Evolutionary conservation across 2,888 invertebrate genomes (phyloP).

Genomic region (Synanthedon vespiformis): DNA sequence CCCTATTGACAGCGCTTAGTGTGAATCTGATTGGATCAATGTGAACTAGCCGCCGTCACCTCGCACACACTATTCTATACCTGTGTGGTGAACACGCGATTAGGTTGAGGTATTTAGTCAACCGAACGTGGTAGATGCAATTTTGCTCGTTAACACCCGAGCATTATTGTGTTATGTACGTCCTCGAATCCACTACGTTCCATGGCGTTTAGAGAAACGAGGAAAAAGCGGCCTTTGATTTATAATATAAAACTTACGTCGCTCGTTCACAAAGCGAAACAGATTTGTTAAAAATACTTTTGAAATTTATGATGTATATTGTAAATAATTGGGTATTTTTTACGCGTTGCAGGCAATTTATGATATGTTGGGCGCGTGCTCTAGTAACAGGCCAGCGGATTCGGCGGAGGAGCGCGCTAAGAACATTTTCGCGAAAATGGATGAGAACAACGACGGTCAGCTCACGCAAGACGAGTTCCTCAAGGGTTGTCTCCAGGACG

Average conservation of each 20-base stretch:
- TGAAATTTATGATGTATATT: not conserved
- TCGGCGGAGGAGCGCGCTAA: slow-evolving; percentile 98
- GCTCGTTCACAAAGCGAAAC: not conserved
- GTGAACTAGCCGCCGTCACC: not conserved
- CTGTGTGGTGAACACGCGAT: not conserved
- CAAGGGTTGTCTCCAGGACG: slow-evolving; percentile 96
- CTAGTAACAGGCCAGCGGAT: slow-evolving; percentile 93
- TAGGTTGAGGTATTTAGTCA: not conserved
- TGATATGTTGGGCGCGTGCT: slow-evolving; percentile 98
- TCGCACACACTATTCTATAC: too few relatives aligned
- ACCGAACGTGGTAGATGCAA: not conserved
- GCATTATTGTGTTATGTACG: not conserved
- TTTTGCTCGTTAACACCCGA: not conserved
- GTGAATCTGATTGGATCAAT: slow-evolving; percentile 1
- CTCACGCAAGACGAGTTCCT: slow-evolving; percentile 98
- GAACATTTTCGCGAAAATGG: slow-evolving; percentile 99
- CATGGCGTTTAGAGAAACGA: too few relatives aligned
- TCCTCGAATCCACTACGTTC: too few relatives aligned
- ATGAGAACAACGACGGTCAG: slow-evolving; percentile 98
- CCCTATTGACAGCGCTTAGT: not conserved
- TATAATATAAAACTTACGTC: too few relatives aligned
- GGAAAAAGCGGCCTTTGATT: too few relatives aligned
- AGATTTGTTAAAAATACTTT: not conserved
- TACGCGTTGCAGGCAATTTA: slow-evolving; percentile 92
- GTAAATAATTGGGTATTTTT: not conserved